A percentile compares a stretch with the other conserved stretches of the same genome.
Conservation (phyloP, 2,113 vertebrate species). For the Lanius collurio region DNA sequence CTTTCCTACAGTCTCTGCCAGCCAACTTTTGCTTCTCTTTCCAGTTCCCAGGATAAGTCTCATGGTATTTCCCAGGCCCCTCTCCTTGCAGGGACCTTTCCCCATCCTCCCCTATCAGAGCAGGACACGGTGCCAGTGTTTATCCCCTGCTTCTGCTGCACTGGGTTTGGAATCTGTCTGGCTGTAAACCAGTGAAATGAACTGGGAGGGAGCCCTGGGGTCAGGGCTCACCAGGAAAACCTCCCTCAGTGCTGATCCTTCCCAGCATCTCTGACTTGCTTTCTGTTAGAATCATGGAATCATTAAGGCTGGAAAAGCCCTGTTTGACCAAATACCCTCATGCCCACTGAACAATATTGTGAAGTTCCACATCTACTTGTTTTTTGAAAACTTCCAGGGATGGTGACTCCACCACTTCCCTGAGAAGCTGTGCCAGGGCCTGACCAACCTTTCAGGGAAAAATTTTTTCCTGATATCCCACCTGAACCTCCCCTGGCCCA, state of each 20-base stretch:
- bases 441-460: not conserved
- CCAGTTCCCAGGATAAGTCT: not conserved
- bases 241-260: not conserved
- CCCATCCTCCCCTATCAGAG: not conserved
- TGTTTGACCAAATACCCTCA: not conserved
- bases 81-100: not conserved
- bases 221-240: not conserved
- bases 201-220: not conserved
- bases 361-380: not conserved
- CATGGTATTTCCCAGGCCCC: not conserved
- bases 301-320: not conserved
- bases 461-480: not conserved
- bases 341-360: not conserved
- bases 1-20: not conserved
- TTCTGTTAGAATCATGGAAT: not conserved
- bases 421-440: not conserved
- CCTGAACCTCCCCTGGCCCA: not conserved
- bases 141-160: not conserved
- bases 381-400: not conserved
- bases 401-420: not conserved
- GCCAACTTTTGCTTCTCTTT: not conserved
- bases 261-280: not conserved
- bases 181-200: not conserved
- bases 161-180: not conserved
- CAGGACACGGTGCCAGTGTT: fast-evolving